Percentiles rank a stretch among this genome's conserved stretches.
These are phyloP conservation scores for Drosophila bocqueti DNA, from an alignment of 1,140 invertebrate genomes.

Conservation along the genomic window DNA sequence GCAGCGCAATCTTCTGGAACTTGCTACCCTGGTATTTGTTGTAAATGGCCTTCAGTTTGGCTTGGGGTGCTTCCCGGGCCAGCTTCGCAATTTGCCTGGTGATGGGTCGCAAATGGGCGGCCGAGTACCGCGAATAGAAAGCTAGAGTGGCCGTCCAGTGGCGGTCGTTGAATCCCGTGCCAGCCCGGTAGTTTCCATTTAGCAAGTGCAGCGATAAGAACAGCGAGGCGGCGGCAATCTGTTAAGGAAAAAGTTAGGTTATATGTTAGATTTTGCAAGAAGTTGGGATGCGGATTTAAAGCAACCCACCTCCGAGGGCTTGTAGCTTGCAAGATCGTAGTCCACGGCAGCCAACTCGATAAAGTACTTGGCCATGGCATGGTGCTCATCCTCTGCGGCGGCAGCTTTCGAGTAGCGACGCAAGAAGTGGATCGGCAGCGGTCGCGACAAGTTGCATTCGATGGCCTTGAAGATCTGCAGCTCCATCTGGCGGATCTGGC, in stretches of 20 bases:
- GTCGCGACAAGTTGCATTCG: constrained; percentile 93
- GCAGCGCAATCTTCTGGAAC: constrained; percentile 87
- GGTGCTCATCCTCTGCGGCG: constrained; percentile 89
- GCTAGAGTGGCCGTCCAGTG: constrained; percentile 88
- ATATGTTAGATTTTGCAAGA: background rate
- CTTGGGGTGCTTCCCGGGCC: constrained; percentile 86
- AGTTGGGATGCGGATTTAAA: background rate
- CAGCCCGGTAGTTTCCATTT: constrained; percentile 76
- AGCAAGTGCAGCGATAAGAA: constrained; percentile 86
- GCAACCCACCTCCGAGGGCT: constrained; percentile 89
- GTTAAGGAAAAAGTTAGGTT: background rate
- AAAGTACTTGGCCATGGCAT: constrained; percentile 96
- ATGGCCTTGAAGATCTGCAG: constrained; percentile 90
- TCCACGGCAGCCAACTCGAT: constrained; percentile 94
- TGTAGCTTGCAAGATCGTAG: constrained; percentile 92
- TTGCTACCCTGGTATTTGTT: constrained; percentile 87
- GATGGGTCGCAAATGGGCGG: constrained; percentile 87
- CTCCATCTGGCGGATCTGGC: constrained; percentile 95
- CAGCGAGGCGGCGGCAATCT: constrained; percentile 86
- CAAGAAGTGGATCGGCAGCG: constrained; percentile 95
- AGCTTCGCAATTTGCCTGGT: constrained; percentile 87
- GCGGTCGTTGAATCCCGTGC: constrained; percentile 79
- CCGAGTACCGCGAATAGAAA: constrained; percentile 88
- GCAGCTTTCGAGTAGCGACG: constrained; percentile 89
- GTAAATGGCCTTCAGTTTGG: constrained; percentile 87